Percentiles rank a stretch among this genome's conserved stretches.
These are phyloP conservation scores for Oncorhynchus mykiss DNA, from an alignment of 2,113 vertebrate species.

Conservation along the genomic window DNA sequence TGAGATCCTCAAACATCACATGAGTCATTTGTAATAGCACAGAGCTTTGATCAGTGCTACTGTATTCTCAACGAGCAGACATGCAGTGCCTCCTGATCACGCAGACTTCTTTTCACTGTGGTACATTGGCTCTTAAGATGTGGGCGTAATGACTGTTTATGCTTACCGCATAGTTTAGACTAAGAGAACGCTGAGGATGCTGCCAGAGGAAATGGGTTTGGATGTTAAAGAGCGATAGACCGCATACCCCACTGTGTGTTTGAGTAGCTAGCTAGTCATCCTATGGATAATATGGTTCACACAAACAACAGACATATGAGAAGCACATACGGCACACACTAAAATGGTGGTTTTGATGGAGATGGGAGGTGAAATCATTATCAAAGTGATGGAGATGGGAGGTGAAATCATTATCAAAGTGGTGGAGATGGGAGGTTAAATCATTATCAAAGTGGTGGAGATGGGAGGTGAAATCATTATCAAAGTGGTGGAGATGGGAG, in stretches of 20 bases:
- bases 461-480: too few relatives aligned
- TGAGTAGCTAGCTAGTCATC: background rate
- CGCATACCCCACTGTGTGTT: background rate
- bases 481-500: too few relatives aligned
- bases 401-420: too few relatives aligned
- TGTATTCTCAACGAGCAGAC: conserved; percentile 1
- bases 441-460: too few relatives aligned
- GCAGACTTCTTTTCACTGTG: conserved; percentile 6
- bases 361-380: background rate
- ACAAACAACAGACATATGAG: background rate
- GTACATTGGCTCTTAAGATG: conserved; percentile 4
- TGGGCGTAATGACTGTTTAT: conserved; percentile 18
- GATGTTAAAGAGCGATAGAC: background rate
- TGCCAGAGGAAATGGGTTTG: conserved; percentile 15
- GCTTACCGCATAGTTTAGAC: background rate
- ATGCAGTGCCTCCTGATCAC: conserved; percentile 1
- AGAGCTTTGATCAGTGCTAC: conserved; percentile 9
- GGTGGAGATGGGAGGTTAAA: too few relatives aligned
- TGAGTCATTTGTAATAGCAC: conserved; percentile 8
- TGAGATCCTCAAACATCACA: background rate
- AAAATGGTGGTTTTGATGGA: background rate
- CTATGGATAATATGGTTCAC: background rate
- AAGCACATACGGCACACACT: background rate
- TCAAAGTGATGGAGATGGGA: background rate
- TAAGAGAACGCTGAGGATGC: conserved; percentile 3